Base-by-base conservation (phyloP, 1,140 invertebrate genomes). In the Vanessa tameamea region DNA sequence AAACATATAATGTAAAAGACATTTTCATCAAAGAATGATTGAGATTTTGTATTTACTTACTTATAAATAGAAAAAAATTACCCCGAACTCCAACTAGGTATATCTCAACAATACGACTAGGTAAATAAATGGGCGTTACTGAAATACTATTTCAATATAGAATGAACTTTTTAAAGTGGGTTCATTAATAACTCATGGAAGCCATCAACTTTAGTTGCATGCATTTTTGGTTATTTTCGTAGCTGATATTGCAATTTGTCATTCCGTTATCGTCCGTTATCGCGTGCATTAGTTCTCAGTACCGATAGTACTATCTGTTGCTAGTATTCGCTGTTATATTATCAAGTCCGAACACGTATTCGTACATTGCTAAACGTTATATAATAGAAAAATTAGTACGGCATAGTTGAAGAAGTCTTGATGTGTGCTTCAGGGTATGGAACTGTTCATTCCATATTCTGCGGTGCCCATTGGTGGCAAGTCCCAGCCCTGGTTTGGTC, bases 161-260 rank as follows among this genome's bases (percentile, higher is more conserved):
- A 61, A 61, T 15, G 57, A 61, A 61, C 16, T 15, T 37, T 61
- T 37, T 59, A 59, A 59, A 59, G 23, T 31, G 6, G 2, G 11
- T 12, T 15, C 23, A 13, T 8, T 37, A 61, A 61, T 37, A 61
- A 23, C 53, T 69, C 69, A 59, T 57, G 26, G 43, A 53, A 43
- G 14, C 67, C 66, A 74, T 74, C 72, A 74, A 72, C 43, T 47
- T 48, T 48, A 59, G 65, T 73, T 47, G 72, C 57, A 69, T 78
- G 77, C 77, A 77, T 76, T 82, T 81, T 81, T 74, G 78, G 73
- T 78, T 65, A 70, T 78, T 85, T 82, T 81, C 78, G 78, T 81
- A 61, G 73, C 64, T 73, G 73, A 81, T 84, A 86, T 90, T 90
- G 88, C 87, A 88, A 90, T 90, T 89, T 88, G 84, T 86, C 82